Evolutionary conservation across 2,797 vertebrate species (phyloP).

Genomic region (Hemibagrus guttatus): DNA sequence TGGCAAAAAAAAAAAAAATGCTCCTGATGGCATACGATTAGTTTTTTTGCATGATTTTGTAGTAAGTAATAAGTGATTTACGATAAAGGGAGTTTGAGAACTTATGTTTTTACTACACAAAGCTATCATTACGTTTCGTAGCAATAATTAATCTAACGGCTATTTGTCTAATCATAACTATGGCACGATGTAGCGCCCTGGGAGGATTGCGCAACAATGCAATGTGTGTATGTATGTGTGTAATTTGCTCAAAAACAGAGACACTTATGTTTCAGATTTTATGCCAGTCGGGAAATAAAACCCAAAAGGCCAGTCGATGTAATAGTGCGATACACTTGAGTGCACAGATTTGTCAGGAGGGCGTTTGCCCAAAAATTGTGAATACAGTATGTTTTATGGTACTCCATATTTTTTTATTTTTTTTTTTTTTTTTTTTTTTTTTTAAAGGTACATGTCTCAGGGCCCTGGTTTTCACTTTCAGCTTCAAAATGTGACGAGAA

Average conservation of each 20-base stretch:
- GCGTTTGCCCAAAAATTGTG: constrained; percentile 12
- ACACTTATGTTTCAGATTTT: background rate
- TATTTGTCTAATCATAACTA: constrained; percentile 2
- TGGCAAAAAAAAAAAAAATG: background rate
- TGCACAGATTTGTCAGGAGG: background rate
- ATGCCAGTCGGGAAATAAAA: background rate
- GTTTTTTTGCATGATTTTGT: background rate
- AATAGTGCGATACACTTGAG: background rate
- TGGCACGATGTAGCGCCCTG: background rate
- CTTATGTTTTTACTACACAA: background rate
- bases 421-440: background rate
- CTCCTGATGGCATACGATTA: background rate
- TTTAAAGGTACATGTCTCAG: constrained; percentile 48
- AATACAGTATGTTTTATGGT: constrained; percentile 37
- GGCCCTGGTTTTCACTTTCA: constrained; percentile 7
- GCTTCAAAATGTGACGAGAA: constrained; percentile 9
- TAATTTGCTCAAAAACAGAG: background rate
- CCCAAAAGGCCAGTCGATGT: background rate
- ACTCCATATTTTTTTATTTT: constrained; percentile 1
- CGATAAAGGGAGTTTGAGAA: background rate
- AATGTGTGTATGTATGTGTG: background rate
- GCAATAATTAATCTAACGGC: background rate
- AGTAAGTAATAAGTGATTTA: background rate
- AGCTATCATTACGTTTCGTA: background rate
- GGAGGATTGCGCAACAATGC: background rate